Evolutionary conservation across 2,888 invertebrate species (phyloP).

Genomic region (Caenorhabditis parvicauda): DNA sequence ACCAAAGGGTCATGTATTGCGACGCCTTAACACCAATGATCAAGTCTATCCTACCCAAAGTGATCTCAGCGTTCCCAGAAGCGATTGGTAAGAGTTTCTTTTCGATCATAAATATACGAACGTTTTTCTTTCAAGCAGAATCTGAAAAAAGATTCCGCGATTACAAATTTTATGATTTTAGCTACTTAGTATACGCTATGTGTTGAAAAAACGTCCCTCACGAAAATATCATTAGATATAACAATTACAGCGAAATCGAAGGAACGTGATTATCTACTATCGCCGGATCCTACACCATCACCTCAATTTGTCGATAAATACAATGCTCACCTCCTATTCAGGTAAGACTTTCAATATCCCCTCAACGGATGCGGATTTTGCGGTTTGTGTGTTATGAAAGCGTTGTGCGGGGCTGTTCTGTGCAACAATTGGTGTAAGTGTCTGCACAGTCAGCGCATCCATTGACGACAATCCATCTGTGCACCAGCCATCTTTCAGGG

Average conservation of each 20-base stretch:
- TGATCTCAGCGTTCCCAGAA: slow-evolving; percentile 7
- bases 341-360: neutral
- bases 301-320: slow-evolving; percentile 10
- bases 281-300: neutral
- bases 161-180: no score
- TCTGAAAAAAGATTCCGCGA: no score
- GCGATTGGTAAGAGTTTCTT: neutral
- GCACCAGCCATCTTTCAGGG: slow-evolving; percentile 59
- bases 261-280: slow-evolving; percentile 12
- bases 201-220: no score
- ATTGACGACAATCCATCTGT: no score
- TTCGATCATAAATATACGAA: neutral
- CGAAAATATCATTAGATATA: neutral
- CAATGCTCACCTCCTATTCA: slow-evolving; percentile 14
- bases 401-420: no score
- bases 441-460: no score
- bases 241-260: slow-evolving; percentile 12
- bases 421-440: neutral
- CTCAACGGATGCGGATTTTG: no score
- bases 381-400: no score
- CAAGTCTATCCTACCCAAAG: slow-evolving; percentile 12
- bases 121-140: no score
- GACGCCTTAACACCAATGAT: slow-evolving; percentile 17
- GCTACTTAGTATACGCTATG: no score
- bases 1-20: slow-evolving; percentile 21